Base-by-base conservation (phyloP, 2,113 vertebrate genomes). In the Monarcha castaneiventris region DNA sequence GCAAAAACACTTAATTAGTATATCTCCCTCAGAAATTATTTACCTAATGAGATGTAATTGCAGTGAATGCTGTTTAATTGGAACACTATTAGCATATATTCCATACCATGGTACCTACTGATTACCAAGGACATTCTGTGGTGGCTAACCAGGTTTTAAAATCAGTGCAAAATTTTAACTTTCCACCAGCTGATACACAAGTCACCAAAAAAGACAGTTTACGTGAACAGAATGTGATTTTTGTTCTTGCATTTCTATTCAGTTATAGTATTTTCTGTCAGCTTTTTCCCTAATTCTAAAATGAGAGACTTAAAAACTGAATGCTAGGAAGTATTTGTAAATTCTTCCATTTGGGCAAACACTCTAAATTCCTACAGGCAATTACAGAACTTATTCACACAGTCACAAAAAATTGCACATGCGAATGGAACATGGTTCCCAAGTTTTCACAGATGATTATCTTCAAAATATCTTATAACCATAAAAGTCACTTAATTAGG, bases 31-130 rank as follows among this genome's bases (percentile, higher is more conserved):
- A 66, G 92, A 95, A 94, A 89, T 93, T 68, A 93, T 69, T 83
- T 94, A 79, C 29, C 33, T 97, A 91, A 93, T 79, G 85, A 92
- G 71, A 89, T 29, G 49, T 23, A 93, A 91, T 90, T 89, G 71
- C 82, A 76, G 33, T 44, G 49, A 89, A 78, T 76, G 19, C 32
- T n/a, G 15, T 63, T 94, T 90, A 72, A 88, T 85, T 0, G 1
- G 66, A 84, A 76, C 35, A 76, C 20, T 73, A 49, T 95, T 83
- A 79, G 58, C 66, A 73, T 82, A 64, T 37, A 52, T 85, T 94
- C 41, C n/a, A 61, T 56, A 46, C 9, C 14, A 41, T 16, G 19
- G 9, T 59, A 72, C 4, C 1, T 35, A 63, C 16, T 56, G 25
- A 62, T 73, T 64, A 85, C 26, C 32, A 49, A 56, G 32, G 32